These are phyloP conservation scores for Autographa pulchrina DNA, from an alignment of 2,888 invertebrate genomes.

Conservation along the genomic window DNA sequence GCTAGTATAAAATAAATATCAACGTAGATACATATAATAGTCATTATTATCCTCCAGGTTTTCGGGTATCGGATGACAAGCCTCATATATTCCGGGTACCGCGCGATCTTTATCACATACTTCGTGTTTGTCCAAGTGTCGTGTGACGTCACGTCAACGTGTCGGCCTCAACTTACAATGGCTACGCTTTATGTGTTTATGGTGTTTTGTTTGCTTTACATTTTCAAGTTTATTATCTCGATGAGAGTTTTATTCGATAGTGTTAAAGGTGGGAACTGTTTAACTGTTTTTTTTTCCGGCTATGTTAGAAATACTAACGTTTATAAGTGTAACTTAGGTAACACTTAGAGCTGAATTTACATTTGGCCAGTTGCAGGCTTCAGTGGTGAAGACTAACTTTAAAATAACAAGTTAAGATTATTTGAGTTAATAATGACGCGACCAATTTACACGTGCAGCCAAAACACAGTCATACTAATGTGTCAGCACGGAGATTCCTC, in stretches of 20 bases:
- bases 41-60: background rate
- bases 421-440: background rate
- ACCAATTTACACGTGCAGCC: background rate
- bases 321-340: no score
- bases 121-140: slow-evolving; percentile 59
- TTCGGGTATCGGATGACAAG: slow-evolving; percentile 8
- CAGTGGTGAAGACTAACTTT: background rate
- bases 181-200: slow-evolving; percentile 22
- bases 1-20: background rate
- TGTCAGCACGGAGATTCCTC: background rate
- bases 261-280: background rate
- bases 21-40: background rate
- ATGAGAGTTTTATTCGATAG: slow-evolving; percentile 11
- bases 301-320: no score
- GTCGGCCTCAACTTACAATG: slow-evolving; percentile 45
- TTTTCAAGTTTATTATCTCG: slow-evolving; percentile 31
- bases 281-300: background rate
- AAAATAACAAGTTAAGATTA: background rate
- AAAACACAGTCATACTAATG: background rate
- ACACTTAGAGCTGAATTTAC: no score
- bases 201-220: slow-evolving; percentile 31
- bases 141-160: slow-evolving; percentile 49
- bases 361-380: background rate
- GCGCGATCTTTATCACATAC: slow-evolving; percentile 48
- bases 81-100: slow-evolving; percentile 24